Base-by-base conservation (phyloP, 2,888 invertebrate genomes). In the Melangyna quadrimaculata region DNA sequence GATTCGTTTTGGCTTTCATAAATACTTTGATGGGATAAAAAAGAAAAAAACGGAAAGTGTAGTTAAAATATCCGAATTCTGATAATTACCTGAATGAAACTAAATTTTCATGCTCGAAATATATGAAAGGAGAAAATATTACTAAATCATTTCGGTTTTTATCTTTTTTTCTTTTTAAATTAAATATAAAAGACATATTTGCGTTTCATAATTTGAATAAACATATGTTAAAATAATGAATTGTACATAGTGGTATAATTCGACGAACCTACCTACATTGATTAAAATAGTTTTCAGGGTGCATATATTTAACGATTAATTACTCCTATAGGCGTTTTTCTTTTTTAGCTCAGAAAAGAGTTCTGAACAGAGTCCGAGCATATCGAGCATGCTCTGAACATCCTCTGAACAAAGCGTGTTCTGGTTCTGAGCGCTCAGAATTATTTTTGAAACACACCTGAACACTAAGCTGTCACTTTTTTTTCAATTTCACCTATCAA, bases 71-170 rank as follows among this genome's bases (percentile, higher is more conserved):
- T 59, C 14, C 59, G n/a, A n/a, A 59, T 59, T 59, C 19, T 22
- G 35, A 35, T 59, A 59, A 59, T 59, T 37, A 59, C 35, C 59
- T 59, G 59, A 22, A 37, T 59, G 19, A 59, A 59, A 59, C 37
- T 59, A 37, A 59, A 59, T 35, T 59, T 59, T 59, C 35, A 59
- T 59, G 59, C 59, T 35, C 37, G 59, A 35, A 59, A 35, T 59
- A 35, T 59, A 59, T 59, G 35, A 59, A 35, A 35, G 59, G 57
- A 22, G 32, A 10, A 12, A 35, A 59, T 37, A 59, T 37, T 37
- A 22, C 17, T 59, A 14, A 22, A 59, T 59, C 35, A 37, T 59
- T 59, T 57, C 19, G 32, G 5, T 12, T 57, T 55, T 55, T 1
- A 4, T 27, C 27, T 24, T 22, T 27, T 53, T 5, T 32, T 9